These are phyloP conservation scores for Drymodes brunneopygia DNA, from an alignment of 2,113 vertebrate species.

Conservation along the genomic window DNA sequence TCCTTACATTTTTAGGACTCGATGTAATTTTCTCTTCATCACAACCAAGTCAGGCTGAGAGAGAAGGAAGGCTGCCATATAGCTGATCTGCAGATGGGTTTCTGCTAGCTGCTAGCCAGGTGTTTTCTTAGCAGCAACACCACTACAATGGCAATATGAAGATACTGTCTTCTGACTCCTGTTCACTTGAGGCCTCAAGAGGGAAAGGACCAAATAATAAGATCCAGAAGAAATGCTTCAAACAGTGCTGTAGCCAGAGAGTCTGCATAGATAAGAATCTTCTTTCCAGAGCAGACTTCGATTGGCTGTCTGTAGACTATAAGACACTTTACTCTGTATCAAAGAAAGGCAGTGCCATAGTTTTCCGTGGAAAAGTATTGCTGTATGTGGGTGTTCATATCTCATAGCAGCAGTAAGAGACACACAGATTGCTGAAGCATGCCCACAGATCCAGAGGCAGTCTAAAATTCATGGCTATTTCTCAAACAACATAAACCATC, in stretches of 20 bases:
- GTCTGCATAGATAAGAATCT: background rate
- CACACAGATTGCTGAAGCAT: background rate
- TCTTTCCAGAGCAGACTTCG: background rate
- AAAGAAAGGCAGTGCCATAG: background rate
- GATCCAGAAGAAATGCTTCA: background rate
- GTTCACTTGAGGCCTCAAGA: background rate
- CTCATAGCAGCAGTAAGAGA: background rate
- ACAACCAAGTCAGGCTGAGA: background rate
- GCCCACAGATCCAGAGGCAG: background rate
- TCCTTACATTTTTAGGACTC: background rate
- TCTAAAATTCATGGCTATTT: background rate
- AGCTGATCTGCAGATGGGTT: background rate
- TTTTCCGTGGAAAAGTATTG: background rate
- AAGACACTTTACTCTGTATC: background rate
- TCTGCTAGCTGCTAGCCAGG: background rate
- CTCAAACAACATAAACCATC: background rate
- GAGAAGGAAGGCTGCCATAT: background rate
- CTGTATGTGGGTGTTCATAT: background rate
- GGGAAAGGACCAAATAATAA: background rate
- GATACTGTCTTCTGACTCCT: background rate
- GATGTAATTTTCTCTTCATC: background rate
- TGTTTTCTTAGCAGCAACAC: background rate
- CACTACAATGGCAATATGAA: background rate
- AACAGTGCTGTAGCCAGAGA: background rate
- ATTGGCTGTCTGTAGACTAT: accelerated